Base-by-base conservation (phyloP, 2,797 vertebrate genomes). In the Centropyge bicolor region DNA sequence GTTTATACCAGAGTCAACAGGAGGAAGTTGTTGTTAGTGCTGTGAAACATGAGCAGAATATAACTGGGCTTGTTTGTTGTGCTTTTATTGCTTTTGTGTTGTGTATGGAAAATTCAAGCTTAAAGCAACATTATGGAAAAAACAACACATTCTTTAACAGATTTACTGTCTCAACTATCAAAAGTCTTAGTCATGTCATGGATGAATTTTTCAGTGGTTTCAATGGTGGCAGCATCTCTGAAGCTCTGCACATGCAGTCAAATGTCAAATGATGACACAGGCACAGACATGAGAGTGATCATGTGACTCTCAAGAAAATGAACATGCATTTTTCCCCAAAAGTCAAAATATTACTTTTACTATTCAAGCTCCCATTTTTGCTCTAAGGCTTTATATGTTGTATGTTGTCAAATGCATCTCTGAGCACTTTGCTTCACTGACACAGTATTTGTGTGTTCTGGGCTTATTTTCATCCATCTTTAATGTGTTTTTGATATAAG, bases 1-100 rank as follows among this genome's bases (percentile, higher is more conserved):
- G 10, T 77, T 72, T 45, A 43, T 20, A 27, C 24, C 65, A 36
- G 10, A 65, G 46, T 59, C 36, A 75, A 35, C 70, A 46, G 57
- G 13, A 14, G 38, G 49, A 20, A 36, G 62, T 13, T 11, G 2
- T 20, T 36, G 27, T 71, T 57, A 41, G n/a, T 10, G 41, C 17
- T 51, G 20, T 31, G 40, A 45, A 41, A 31, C 70, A 19, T 51
- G 62, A 60, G 38, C 24, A 16, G 59, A 40, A 31, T 48, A 13
- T n/a, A 31, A 43, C 11, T 38, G 5, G 46, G 19, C 35, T 16
- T 41, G 17, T 66, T 74, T 45, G 14, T 52, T 51, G n/a, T 46
- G 27, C 41, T 27, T 45, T 45, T 24, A 45, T 17, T 8, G n/a
- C 13, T 16, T 22, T 59, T 41, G n/a, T n/a, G n/a, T 24, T 41